phyloP scores from a whole-genome alignment of 2,797 vertebrate species.

The Xenops minutus region DNA sequence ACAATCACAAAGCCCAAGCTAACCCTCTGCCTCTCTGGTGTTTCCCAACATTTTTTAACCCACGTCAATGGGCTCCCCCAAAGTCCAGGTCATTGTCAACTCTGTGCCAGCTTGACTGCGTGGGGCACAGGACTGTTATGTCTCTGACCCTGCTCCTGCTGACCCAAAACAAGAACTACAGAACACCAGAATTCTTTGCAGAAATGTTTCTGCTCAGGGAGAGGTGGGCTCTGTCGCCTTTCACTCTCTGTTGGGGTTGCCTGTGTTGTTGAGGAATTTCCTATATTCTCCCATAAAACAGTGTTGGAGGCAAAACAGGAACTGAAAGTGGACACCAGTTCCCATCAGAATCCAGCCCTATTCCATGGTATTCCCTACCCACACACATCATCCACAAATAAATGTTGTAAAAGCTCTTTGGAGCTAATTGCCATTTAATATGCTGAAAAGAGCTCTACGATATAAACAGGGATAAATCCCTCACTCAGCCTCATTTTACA shows the following conservation, averaged over 20 bases:
- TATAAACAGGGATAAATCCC: not conserved
- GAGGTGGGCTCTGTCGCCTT: rapidly evolving
- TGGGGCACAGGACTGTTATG: not conserved
- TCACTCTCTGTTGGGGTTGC: not conserved
- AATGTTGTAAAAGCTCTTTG: not conserved
- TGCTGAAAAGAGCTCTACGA: not conserved
- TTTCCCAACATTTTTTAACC: not conserved
- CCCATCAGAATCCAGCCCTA: not conserved
- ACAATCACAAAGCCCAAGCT: not conserved
- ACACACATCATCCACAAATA: not conserved
- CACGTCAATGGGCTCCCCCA: not conserved
- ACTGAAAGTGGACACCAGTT: not conserved
- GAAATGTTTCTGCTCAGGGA: not conserved
- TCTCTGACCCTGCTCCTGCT: not conserved
- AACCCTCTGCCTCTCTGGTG: not conserved
- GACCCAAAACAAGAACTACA: not conserved
- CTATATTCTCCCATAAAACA: not conserved
- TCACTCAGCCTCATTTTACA: not conserved
- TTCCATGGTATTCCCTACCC: not conserved
- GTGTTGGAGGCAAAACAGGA: not conserved
- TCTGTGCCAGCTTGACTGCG: rapidly evolving
- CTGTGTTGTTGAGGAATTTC: not conserved
- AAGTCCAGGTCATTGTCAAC: rapidly evolving
- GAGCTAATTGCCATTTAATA: conserved; percentile 8
- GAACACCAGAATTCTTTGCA: not conserved